Percentiles rank a stretch among this genome's conserved stretches.
These are phyloP conservation scores for Nerophis lumbriciformis DNA, from an alignment of 2,113 vertebrate species.

Conservation along the genomic window DNA sequence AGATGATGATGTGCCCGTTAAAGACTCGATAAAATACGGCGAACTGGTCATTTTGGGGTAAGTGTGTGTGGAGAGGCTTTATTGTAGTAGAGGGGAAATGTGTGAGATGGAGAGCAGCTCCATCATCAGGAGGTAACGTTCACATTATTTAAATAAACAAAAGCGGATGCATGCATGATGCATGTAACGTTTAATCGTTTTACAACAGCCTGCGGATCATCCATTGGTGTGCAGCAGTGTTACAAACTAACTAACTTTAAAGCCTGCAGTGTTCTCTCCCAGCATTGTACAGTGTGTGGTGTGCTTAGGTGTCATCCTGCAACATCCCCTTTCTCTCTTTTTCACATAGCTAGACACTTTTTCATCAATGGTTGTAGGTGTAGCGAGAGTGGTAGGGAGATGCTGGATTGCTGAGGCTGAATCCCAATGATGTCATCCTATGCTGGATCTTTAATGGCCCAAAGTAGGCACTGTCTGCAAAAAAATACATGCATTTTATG, in stretches of 20 bases:
- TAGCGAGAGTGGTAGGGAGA: constrained; percentile 2
- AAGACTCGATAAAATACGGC: constrained; percentile 93
- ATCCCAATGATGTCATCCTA: constrained; percentile 71
- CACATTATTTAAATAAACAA: not conserved
- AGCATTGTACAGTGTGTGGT: not conserved
- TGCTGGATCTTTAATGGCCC: constrained; percentile 48
- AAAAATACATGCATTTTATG: constrained; percentile 8
- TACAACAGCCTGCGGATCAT: not conserved
- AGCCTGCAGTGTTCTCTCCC: not conserved
- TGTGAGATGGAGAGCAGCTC: constrained; percentile 12
- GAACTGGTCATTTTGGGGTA: constrained; percentile 92
- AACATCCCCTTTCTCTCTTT: constrained; percentile 1
- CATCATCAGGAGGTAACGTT: not conserved
- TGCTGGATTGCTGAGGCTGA: constrained; percentile 49
- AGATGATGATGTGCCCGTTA: constrained; percentile 83
- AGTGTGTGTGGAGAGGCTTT: constrained; percentile 51
- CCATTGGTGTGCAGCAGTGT: constrained; percentile 3
- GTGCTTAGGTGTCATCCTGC: constrained; percentile 5
- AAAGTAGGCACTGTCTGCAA: constrained; percentile 44
- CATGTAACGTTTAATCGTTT: not conserved
- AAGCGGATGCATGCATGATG: not conserved
- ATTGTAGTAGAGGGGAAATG: constrained; percentile 1
- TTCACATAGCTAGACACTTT: constrained; percentile 32
- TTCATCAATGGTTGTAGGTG: constrained; percentile 67
- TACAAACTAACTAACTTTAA: constrained; percentile 53